These are phyloP conservation scores for Mya arenaria DNA, from an alignment of 1,140 invertebrate species.

Conservation along the genomic window DNA sequence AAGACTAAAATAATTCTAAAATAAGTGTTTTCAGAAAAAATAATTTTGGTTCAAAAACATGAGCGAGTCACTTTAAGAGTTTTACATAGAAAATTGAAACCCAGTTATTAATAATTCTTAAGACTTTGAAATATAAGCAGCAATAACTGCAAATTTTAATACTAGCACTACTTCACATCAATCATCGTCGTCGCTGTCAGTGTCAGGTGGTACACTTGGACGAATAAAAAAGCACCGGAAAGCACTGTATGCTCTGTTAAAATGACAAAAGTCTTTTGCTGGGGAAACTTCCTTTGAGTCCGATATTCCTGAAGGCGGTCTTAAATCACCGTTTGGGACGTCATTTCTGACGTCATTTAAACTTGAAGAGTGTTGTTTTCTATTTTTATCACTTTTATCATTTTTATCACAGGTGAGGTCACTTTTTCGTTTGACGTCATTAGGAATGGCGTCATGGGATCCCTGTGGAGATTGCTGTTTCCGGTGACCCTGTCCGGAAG, in stretches of 20 bases:
- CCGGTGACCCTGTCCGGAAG: not conserved
- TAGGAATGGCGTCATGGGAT: not conserved
- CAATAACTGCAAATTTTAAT: too few relatives aligned
- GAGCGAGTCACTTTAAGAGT: too few relatives aligned
- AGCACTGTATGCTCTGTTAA: conserved; percentile 48
- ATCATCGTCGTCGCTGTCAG: not conserved
- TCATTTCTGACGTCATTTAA: conserved; percentile 4
- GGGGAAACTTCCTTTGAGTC: not conserved
- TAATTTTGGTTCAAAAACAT: too few relatives aligned
- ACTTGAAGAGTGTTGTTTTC: too few relatives aligned
- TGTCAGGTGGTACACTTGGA: conserved; percentile 43
- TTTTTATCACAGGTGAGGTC: not conserved
- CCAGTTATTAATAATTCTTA: too few relatives aligned
- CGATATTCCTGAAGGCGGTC: too few relatives aligned
- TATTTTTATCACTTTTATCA: not conserved
- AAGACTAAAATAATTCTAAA: too few relatives aligned
- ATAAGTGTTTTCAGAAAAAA: too few relatives aligned
- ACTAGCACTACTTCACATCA: too few relatives aligned
- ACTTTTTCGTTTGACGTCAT: not conserved
- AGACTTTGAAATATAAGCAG: too few relatives aligned
- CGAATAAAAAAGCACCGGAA: conserved; percentile 55
- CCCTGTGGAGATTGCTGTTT: conserved; percentile 1
- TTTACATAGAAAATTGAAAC: too few relatives aligned
- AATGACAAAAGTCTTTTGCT: conserved; percentile 47
- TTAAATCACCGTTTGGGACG: too few relatives aligned